A percentile compares a stretch with the other conserved stretches of the same genome.
Evolutionary conservation across 2,113 vertebrate species (phyloP).

Genomic region (Oxygymnocypris stewartii): DNA sequence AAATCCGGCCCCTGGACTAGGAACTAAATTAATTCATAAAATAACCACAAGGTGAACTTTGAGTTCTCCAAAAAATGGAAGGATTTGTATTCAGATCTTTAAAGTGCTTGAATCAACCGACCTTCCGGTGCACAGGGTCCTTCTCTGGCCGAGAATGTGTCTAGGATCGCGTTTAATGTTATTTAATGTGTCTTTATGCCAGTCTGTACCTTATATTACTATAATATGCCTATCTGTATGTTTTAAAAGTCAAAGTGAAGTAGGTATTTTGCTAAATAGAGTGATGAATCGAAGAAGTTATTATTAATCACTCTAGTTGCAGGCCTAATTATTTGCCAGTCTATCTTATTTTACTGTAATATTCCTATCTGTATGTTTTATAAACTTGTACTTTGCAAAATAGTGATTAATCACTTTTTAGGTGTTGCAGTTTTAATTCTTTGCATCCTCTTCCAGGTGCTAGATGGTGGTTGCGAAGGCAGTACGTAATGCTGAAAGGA

Average conservation of each 20-base stretch:
- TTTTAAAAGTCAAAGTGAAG: too few species aligned
- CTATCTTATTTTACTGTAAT: neutral
- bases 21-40: neutral
- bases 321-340: neutral
- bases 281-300: neutral
- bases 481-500: constrained; percentile 84
- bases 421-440: neutral
- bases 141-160: constrained; percentile 85
- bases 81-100: neutral
- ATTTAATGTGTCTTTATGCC: neutral
- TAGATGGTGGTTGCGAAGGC: constrained; percentile 70
- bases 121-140: constrained; percentile 87
- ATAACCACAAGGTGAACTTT: neutral
- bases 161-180: neutral
- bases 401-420: neutral
- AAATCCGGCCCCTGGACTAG: too few species aligned
- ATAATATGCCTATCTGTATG: too few species aligned
- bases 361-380: neutral
- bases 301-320: neutral
- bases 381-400: neutral
- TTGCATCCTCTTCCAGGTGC: constrained; percentile 68
- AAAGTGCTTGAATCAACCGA: constrained; percentile 86
- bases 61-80: neutral
- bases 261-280: too few species aligned
- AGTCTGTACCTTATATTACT: neutral